Percentiles rank a stretch among this genome's conserved stretches.
These are phyloP conservation scores for Vesta saturnalis DNA, from an alignment of 2,888 invertebrate genomes.

Conservation along the genomic window DNA sequence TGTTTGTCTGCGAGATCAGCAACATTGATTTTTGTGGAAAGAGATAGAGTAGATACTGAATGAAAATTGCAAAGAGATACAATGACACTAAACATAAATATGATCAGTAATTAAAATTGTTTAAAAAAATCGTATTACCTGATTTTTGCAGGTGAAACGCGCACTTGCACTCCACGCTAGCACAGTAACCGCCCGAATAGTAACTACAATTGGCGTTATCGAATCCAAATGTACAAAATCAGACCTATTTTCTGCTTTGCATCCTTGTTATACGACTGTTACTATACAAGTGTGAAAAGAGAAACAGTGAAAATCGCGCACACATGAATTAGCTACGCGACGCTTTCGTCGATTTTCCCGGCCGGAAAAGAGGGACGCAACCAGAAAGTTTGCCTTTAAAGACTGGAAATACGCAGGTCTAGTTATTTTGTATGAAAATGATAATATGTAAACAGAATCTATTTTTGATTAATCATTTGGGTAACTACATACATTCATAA, in stretches of 20 bases:
- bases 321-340: constrained; percentile 27
- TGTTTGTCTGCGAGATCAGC: neutral
- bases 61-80: neutral
- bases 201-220: constrained; percentile 29
- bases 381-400: constrained; percentile 28
- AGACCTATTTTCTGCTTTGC: constrained; percentile 32
- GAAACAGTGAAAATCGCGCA: constrained; percentile 33
- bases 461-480: constrained; percentile 8
- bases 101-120: too few species aligned
- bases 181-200: constrained; percentile 36
- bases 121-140: constrained; percentile 29
- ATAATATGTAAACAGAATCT: constrained; percentile 16
- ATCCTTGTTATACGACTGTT: constrained; percentile 29
- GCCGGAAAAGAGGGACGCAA: constrained; percentile 33
- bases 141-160: constrained; percentile 37
- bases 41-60: neutral
- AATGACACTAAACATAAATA: too few species aligned
- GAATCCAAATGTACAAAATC: constrained; percentile 24
- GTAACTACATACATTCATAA: too few species aligned
- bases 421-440: constrained; percentile 21
- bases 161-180: constrained; percentile 36
- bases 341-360: constrained; percentile 37
- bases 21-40: constrained; percentile 6
- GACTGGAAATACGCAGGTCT: constrained; percentile 30
- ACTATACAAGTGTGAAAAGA: constrained; percentile 25